A percentile compares a stretch with the other conserved stretches of the same genome.
Conservation (phyloP, 1,140 invertebrate species). For the Spodoptera frugiperda region DNA sequence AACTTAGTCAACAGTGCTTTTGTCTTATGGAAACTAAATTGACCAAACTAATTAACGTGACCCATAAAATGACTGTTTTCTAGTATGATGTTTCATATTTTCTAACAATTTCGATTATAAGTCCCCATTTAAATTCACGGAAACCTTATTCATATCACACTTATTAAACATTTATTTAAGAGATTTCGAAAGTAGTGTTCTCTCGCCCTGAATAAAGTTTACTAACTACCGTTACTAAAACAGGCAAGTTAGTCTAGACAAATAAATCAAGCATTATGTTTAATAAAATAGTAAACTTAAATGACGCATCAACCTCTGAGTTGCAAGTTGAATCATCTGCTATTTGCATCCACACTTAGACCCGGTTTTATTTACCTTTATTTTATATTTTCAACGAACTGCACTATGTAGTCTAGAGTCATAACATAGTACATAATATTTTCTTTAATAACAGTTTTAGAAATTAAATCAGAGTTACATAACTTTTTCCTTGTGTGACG, state of each 20-base stretch:
- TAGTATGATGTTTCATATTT: background rate
- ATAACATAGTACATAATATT: too few relatives aligned
- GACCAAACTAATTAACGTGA: background rate
- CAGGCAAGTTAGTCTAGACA: too few relatives aligned
- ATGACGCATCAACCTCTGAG: background rate
- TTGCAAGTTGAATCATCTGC: constrained; percentile 9
- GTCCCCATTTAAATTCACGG: background rate
- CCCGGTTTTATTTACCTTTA: background rate
- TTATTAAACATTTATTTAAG: background rate
- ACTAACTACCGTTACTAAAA: background rate
- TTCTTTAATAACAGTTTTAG: too few relatives aligned
- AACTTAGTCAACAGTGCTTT: too few relatives aligned
- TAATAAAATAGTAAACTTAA: constrained; percentile 3
- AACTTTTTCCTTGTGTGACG: too few relatives aligned
- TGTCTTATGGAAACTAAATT: background rate
- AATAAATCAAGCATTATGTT: background rate
- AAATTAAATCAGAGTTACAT: too few relatives aligned
- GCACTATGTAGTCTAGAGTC: too few relatives aligned
- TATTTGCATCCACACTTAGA: background rate
- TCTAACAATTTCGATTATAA: background rate
- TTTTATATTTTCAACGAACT: background rate
- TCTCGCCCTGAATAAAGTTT: constrained; percentile 2
- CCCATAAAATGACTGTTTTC: background rate
- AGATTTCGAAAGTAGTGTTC: background rate
- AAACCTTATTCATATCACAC: background rate